Base-by-base conservation (phyloP, 2,888 invertebrate genomes). In the Lacanobia wlatinum region DNA sequence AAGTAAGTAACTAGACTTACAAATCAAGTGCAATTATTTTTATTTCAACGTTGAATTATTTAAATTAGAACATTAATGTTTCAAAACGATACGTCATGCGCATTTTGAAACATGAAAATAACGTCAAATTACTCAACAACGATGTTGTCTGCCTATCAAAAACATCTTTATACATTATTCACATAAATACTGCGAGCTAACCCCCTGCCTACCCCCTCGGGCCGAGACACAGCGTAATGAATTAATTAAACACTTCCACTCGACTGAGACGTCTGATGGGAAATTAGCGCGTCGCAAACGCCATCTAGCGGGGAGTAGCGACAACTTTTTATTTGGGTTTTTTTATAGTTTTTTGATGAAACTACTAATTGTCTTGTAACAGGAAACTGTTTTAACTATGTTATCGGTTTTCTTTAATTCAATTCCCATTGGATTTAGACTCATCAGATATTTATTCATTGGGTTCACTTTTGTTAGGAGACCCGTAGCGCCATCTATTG, bases 261-360 rank as follows among this genome's bases (percentile, higher is more conserved):
- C 64, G 60, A 76, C 60, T 80, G 75, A 70, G 71, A 70, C 63
- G 76, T 69, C 78, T 87, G 82, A 82, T 82, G 83, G 81, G 82
- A 78, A 85, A 87, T 86, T 86, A 87, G 76, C 59, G 67, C 43
- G 53, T 38, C 9, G 64, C 62, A 70, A 69, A 56, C 87, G 87
- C 88, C 84, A 86, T 87, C 88, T 88, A 84, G 82, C 72, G 85
- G 71, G 58, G 84, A 88, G 83, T 87, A 87, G 88, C 80, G 48
- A 76, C 83, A 83, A 82, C 70, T 82, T 80, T 82, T 81, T 80
- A 56, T 73, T 76, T 40, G 18, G 21, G 12, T 10, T 10, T 7
- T 23, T 12, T 4, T 55, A n/a, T n/a, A 46, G 40, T 64, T 63
- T 40, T 59, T 28, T 53, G 1, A 59, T 56, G 46, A 56, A 63